phyloP scores from a whole-genome alignment of 2,797 vertebrate genomes.

The Loriculus beryllinus region DNA sequence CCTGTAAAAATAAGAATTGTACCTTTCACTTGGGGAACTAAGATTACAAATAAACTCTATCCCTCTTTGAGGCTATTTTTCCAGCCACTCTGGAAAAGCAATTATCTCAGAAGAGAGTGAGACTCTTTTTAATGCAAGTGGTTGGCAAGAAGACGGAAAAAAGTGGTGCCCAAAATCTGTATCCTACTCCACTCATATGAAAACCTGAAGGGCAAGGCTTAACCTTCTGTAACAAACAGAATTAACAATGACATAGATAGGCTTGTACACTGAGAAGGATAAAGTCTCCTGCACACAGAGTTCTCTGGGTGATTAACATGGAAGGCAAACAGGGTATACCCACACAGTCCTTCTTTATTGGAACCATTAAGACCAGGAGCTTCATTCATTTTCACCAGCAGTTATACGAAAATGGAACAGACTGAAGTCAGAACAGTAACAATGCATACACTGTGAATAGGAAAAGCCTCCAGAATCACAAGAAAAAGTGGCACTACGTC shows the following conservation, averaged over 20 bases:
- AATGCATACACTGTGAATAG: neutral
- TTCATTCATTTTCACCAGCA: neutral
- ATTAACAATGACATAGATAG: constrained; percentile 47
- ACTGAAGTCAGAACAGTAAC: neutral
- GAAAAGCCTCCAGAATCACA: neutral
- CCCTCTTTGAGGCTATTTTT: neutral
- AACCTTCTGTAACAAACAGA: constrained; percentile 25
- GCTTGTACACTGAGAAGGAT: constrained; percentile 16
- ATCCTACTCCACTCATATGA: neutral
- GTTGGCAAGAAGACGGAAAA: neutral
- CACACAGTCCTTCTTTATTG: neutral
- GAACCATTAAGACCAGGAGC: neutral
- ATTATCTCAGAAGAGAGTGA: neutral
- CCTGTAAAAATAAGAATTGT: neutral
- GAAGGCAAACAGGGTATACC: neutral
- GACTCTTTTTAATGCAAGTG: neutral
- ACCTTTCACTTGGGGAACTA: neutral
- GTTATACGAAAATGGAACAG: neutral
- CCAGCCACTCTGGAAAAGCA: neutral
- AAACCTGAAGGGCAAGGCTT: constrained; percentile 23
- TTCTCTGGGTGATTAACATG: neutral
- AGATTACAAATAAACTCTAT: neutral
- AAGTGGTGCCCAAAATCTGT: neutral
- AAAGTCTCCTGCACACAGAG: neutral
- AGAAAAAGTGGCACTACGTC: neutral